A percentile compares a stretch with the other conserved stretches of the same genome.
phyloP scores from a whole-genome alignment of 2,888 invertebrate species.

The Pristionchus exspectatus region DNA sequence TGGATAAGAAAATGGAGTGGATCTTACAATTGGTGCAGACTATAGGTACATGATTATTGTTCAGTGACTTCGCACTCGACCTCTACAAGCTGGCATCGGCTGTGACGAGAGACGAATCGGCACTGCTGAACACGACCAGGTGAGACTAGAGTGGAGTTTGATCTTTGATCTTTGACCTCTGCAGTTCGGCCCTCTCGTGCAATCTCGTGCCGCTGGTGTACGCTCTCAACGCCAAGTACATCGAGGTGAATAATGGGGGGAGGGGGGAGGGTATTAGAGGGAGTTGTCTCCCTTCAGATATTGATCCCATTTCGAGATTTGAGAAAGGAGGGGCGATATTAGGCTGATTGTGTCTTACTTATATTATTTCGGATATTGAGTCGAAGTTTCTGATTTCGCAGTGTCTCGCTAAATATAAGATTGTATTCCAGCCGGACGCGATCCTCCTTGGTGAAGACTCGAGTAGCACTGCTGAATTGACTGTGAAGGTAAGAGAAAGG shows the following conservation, averaged over 20 bases:
- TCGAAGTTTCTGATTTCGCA: too few relatives aligned
- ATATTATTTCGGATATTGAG: too few relatives aligned
- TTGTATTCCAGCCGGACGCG: slow-evolving; percentile 58
- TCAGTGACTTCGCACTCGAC: slow-evolving; percentile 75
- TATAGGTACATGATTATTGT: slow-evolving; percentile 4
- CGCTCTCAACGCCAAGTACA: slow-evolving; percentile 62
- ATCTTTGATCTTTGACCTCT: slow-evolving; percentile 5
- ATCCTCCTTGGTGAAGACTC: slow-evolving; percentile 64
- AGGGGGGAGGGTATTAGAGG: not conserved
- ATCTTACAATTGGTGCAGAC: not conserved
- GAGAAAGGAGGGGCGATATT: too few relatives aligned
- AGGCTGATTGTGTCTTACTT: too few relatives aligned
- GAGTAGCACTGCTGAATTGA: slow-evolving; percentile 56
- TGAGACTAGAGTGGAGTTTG: not conserved
- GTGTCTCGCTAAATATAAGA: not conserved
- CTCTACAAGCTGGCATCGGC: slow-evolving; percentile 77
- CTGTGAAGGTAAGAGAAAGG: slow-evolving; percentile 59
- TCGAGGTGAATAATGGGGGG: slow-evolving; percentile 23
- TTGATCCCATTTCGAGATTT: not conserved
- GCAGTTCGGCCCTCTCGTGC: slow-evolving; percentile 63
- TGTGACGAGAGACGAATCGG: slow-evolving; percentile 73
- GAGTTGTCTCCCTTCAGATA: not conserved
- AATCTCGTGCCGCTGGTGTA: slow-evolving; percentile 67
- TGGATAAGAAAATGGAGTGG: too few relatives aligned
- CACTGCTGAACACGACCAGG: slow-evolving; percentile 54